Conservation (phyloP, 2,113 vertebrate genomes). For the Phylloscopus trochiloides region DNA sequence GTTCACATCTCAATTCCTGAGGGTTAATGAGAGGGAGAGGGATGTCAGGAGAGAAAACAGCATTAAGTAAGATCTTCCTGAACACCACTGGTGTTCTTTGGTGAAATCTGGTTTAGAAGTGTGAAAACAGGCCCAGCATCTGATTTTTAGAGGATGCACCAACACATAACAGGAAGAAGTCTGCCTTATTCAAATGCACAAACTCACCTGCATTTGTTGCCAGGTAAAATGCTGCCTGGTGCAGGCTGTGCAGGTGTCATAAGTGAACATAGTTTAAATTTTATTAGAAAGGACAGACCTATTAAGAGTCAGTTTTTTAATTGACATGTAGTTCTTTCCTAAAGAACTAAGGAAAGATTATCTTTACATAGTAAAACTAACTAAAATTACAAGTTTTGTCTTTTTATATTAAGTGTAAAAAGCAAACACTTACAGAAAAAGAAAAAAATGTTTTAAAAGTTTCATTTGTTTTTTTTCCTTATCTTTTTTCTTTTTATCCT, state of each 20-base stretch:
- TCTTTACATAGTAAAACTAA: too few relatives aligned
- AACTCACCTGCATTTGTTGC: not conserved
- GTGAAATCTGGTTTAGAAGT: not conserved
- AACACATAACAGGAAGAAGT: accelerated
- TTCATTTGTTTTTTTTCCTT: too few relatives aligned
- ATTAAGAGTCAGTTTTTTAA: too few relatives aligned
- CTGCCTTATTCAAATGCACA: not conserved
- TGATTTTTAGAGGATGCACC: not conserved
- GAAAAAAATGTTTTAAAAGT: too few relatives aligned
- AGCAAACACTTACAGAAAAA: too few relatives aligned
- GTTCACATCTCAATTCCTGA: not conserved
- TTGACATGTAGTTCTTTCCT: too few relatives aligned
- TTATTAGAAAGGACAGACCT: too few relatives aligned
- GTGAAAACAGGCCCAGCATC: not conserved
- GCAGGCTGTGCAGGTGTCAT: not conserved
- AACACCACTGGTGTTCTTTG: not conserved
- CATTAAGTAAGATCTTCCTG: not conserved
- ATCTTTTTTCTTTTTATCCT: too few relatives aligned
- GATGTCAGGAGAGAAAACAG: not conserved
- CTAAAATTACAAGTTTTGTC: too few relatives aligned
- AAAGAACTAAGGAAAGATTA: too few relatives aligned
- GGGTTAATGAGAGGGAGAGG: not conserved
- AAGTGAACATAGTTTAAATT: too few relatives aligned
- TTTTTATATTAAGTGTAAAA: too few relatives aligned
- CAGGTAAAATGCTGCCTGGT: not conserved